phyloP scores from a whole-genome alignment of 2,888 invertebrate species.

The Malacosoma neustria region DNA sequence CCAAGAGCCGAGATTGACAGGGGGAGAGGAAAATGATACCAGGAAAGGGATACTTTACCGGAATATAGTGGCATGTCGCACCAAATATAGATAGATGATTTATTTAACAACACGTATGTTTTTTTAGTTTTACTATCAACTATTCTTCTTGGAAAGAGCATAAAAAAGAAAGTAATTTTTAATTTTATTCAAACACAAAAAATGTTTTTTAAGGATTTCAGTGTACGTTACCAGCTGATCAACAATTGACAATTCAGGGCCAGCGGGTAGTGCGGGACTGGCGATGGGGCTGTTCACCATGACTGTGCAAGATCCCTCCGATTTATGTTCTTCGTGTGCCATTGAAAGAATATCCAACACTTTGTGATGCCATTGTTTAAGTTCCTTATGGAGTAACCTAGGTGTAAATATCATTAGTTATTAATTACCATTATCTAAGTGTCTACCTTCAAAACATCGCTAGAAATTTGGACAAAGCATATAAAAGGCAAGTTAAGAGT shows the following conservation, averaged over 20 bases:
- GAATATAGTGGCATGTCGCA: too few species aligned
- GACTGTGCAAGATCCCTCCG: constrained; percentile 2
- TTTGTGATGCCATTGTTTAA: constrained; percentile 40
- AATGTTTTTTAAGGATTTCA: too few species aligned
- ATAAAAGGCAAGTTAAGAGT: too few species aligned
- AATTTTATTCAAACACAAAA: neutral
- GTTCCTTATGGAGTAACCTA: constrained; percentile 43
- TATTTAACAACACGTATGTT: too few species aligned
- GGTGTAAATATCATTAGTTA: constrained; percentile 3
- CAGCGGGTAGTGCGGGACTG: constrained; percentile 34
- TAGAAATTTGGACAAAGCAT: too few species aligned
- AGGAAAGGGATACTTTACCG: too few species aligned
- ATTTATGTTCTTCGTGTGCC: constrained; percentile 8
- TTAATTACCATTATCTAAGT: too few species aligned
- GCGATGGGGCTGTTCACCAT: constrained; percentile 1
- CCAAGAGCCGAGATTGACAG: too few species aligned
- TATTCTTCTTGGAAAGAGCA: neutral
- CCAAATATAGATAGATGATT: too few species aligned
- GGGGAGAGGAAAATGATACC: too few species aligned
- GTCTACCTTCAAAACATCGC: too few species aligned
- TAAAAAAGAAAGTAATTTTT: neutral
- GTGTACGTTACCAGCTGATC: constrained; percentile 41
- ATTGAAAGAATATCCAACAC: constrained; percentile 25
- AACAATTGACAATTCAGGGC: constrained; percentile 32
- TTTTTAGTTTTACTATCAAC: neutral